Conservation (phyloP, 2,888 invertebrate genomes). For the Dasysyrphus albostriatus region DNA sequence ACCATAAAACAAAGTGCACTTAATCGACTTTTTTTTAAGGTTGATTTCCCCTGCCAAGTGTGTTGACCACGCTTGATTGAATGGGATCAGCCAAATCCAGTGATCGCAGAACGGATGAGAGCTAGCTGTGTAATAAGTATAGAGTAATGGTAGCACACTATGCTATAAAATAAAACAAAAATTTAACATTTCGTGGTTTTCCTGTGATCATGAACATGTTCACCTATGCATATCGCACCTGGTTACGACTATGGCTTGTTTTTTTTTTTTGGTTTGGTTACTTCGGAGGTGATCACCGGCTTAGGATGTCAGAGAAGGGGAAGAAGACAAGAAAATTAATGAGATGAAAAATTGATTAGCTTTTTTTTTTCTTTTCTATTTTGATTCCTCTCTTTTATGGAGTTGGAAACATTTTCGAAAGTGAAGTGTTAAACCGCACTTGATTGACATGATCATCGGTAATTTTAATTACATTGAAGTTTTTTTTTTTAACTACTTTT, state of each 20-base stretch:
- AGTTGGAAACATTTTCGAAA: conserved; percentile 52
- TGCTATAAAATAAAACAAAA: conserved; percentile 29
- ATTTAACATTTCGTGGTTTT: conserved; percentile 83
- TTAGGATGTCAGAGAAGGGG: conserved; percentile 31
- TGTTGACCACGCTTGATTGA: conserved; percentile 75
- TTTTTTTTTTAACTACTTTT: conserved; percentile 15
- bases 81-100: conserved; percentile 68
- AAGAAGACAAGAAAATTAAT: conserved; percentile 60
- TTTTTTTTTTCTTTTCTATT: neutral
- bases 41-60: conserved; percentile 60
- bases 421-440: conserved; percentile 65
- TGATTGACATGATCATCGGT: conserved; percentile 70
- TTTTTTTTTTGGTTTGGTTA: neutral
- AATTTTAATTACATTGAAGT: conserved; percentile 54
- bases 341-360: conserved; percentile 68
- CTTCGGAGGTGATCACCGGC: conserved; percentile 16
- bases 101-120: conserved; percentile 61
- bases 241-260: conserved; percentile 42
- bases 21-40: conserved; percentile 67
- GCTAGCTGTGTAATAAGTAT: neutral
- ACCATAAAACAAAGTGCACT: conserved; percentile 61
- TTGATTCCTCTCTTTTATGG: conserved; percentile 1
- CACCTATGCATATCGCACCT: conserved; percentile 83
- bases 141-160: conserved; percentile 29
- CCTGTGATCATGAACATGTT: conserved; percentile 83